These are phyloP conservation scores for Drosophila ustulata DNA, from an alignment of 2,888 invertebrate species.

Conservation along the genomic window DNA sequence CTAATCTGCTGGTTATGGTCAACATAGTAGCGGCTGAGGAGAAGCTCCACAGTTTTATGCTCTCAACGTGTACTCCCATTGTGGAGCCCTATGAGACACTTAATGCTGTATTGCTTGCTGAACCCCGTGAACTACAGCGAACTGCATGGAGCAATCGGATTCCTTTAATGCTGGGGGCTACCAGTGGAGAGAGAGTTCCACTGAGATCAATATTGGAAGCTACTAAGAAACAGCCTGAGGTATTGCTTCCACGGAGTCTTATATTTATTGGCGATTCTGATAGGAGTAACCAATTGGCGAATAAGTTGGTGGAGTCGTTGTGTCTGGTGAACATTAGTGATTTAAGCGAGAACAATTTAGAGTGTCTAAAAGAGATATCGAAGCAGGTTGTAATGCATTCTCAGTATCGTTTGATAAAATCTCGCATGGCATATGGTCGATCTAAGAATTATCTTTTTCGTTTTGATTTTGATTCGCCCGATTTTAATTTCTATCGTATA, in stretches of 20 bases:
- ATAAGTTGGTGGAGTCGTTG: conserved; percentile 62
- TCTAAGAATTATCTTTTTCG: conserved; percentile 81
- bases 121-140: conserved; percentile 69
- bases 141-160: conserved; percentile 80
- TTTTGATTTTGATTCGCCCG: conserved; percentile 82
- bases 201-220: neutral
- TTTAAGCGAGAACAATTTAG: conserved; percentile 73
- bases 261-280: conserved; percentile 13
- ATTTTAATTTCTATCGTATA: conserved; percentile 80
- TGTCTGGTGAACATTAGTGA: conserved; percentile 56
- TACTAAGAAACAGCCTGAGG: conserved; percentile 39
- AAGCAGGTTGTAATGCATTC: conserved; percentile 61
- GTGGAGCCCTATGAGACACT: conserved; percentile 75
- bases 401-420: conserved; percentile 67
- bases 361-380: conserved; percentile 53
- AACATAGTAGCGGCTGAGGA: conserved; percentile 58
- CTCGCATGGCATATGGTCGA: conserved; percentile 64
- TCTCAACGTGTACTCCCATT: conserved; percentile 65
- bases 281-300: conserved; percentile 54
- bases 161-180: conserved; percentile 80
- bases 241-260: conserved; percentile 41
- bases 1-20: conserved; percentile 43
- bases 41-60: conserved; percentile 4
- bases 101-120: conserved; percentile 64
- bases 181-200: conserved; percentile 71